phyloP scores from a whole-genome alignment of 1,140 invertebrate species.

The Lerema accius region DNA sequence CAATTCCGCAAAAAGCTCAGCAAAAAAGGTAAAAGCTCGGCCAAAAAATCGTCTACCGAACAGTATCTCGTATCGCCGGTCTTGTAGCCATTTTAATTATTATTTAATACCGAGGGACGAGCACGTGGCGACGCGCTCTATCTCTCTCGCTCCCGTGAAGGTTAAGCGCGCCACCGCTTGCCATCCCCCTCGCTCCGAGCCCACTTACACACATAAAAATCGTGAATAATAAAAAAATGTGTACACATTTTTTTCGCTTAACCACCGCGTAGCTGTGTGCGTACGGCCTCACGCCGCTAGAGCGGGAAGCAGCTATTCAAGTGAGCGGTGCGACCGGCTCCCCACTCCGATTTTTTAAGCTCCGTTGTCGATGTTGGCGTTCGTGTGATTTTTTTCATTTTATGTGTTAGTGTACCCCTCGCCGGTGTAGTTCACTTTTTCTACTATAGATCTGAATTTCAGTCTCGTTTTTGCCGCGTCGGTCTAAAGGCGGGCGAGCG shows the following conservation, averaged over 20 bases:
- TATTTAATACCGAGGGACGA: conserved; percentile 81
- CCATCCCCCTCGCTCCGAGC: conserved; percentile 67
- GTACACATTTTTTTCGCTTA: conserved; percentile 82
- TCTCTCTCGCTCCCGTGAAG: conserved; percentile 50
- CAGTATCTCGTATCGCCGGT: conserved; percentile 76
- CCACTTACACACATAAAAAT: conserved; percentile 83
- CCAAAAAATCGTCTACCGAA: conserved; percentile 81
- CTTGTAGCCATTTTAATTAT: conserved; percentile 83
- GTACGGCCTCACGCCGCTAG: conserved; percentile 71
- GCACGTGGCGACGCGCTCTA: conserved; percentile 73
- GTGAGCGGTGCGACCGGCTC: conserved; percentile 50
- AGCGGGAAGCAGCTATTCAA: conserved; percentile 62
- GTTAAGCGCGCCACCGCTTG: conserved; percentile 37
- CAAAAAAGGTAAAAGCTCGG: conserved; percentile 74
- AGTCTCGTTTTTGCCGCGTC: conserved; percentile 82
- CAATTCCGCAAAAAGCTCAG: conserved; percentile 70
- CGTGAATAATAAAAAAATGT: conserved; percentile 83
- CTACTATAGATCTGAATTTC: conserved; percentile 83
- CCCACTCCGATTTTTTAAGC: conserved; percentile 81
- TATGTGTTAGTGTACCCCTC: conserved; percentile 82
- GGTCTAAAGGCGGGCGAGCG: conserved; percentile 77
- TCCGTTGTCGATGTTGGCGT: conserved; percentile 70
- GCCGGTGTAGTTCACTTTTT: conserved; percentile 82
- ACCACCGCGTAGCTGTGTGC: conserved; percentile 69
- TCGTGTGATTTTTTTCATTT: conserved; percentile 81